Base-by-base conservation (phyloP, 2,888 invertebrate species). In the Agonopterix subpropinquella region DNA sequence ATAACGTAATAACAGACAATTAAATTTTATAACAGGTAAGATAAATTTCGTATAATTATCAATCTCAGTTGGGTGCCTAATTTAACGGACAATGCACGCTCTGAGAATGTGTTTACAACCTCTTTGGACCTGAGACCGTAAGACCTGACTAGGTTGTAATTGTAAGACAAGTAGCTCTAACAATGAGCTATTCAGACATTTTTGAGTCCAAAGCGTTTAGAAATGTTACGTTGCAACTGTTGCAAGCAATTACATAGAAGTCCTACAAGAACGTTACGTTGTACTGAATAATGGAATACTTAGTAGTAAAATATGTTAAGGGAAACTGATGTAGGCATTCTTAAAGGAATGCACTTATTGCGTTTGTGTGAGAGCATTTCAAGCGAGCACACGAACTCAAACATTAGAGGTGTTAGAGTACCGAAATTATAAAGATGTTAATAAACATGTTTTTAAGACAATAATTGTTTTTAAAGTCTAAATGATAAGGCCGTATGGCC, bases 141-240 rank as follows among this genome's bases (percentile, higher is more conserved):
- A 13, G 43, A 13, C 13, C 13, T 13, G 13, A 13, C 43, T 13
- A 13, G 11, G 9, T 13, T 11, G 43, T 43, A 43, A 4, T 13
- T 11, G 43, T 43, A 43, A 4, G 35, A 9, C 10, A 10, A 28
- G 10, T 5, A n/a, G 28, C 52, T 36, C 43, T 48, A 66, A 72
- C 70, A 73, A 72, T 69, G 61, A 53, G 46, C 64, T 55, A 68
- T 71, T 70, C 59, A 62, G 50, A 60, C 57, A 59, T 66, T 62
- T 64, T 62, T 59, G 57, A 53, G 49, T 44, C 36, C 10, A 45
- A 5, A 28, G 39, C n/a, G 39, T 39, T 39, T n/a, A n/a, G 39
- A n/a, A 39, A 39, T 42, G 42, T 42, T 11, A 11, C 9, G 42
- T 42, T 11, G 13, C 8, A n/a, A 42, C 13, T 42, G 4, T 8